Percentiles rank a stretch among this genome's conserved stretches.
Evolutionary conservation across 2,113 vertebrate species (phyloP).

Genomic region (Istiophorus platypterus): DNA sequence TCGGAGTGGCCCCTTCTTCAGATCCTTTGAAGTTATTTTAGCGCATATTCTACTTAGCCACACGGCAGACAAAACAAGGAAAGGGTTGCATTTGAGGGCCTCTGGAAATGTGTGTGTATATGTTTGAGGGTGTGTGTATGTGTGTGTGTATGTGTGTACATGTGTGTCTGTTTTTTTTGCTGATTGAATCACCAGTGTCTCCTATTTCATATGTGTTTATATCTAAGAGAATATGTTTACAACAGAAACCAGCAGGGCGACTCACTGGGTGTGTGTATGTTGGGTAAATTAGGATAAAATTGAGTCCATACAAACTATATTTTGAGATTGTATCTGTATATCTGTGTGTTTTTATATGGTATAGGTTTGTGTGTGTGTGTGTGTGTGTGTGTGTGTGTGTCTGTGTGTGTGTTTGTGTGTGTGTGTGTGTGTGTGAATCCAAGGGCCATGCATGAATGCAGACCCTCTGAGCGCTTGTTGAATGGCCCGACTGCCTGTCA

Average conservation of each 20-base stretch:
- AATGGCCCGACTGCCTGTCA: conserved; percentile 54
- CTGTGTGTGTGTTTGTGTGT: conserved; percentile 27
- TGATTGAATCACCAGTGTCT: conserved; percentile 62
- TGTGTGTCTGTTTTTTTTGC: conserved; percentile 46
- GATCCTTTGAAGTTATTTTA: conserved; percentile 81
- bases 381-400: conserved; percentile 39
- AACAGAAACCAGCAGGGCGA: conserved; percentile 37
- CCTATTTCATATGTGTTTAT: conserved; percentile 70
- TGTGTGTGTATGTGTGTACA: conserved; percentile 35
- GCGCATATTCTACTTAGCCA: conserved; percentile 72
- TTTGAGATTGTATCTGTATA: conserved; percentile 62
- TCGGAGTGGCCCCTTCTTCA: conserved; percentile 70
- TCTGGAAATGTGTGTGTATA: conserved; percentile 43
- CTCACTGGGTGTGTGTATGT: conserved; percentile 22
- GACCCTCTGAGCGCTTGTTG: conserved; percentile 49
- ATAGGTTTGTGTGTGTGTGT: conserved; percentile 29
- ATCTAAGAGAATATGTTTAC: conserved; percentile 45
- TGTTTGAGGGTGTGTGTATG: conserved; percentile 21
- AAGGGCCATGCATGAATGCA: conserved; percentile 64
- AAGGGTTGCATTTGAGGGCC: conserved; percentile 53
- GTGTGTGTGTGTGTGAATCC: conserved; percentile 39
- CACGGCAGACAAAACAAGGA: conserved; percentile 76
- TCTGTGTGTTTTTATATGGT: conserved; percentile 18
- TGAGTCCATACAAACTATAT: conserved; percentile 34
- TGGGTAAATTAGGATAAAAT: conserved; percentile 39